Evolutionary conservation across 1,140 invertebrate species (phyloP).

Genomic region (Leptopilina boulardi): DNA sequence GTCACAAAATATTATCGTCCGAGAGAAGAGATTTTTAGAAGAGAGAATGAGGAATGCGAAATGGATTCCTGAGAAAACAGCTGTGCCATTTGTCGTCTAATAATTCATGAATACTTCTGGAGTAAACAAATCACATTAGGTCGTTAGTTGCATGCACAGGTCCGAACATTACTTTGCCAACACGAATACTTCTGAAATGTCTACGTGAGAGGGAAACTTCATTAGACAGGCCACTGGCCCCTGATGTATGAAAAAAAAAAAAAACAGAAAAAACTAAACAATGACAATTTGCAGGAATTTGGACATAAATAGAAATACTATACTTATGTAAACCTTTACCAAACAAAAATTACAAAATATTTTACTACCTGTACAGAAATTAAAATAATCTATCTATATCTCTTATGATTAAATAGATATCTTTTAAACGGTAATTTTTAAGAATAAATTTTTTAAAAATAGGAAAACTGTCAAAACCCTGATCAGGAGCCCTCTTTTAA

Average conservation of each 20-base stretch:
- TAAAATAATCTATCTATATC: too few relatives aligned
- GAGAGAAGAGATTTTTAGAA: slow-evolving; percentile 14
- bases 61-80: slow-evolving; percentile 10
- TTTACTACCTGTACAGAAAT: too few relatives aligned
- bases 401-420: too few relatives aligned
- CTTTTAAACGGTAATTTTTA: too few relatives aligned
- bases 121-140: slow-evolving; percentile 45
- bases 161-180: not conserved
- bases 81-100: slow-evolving; percentile 25
- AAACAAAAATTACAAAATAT: too few relatives aligned
- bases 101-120: slow-evolving; percentile 44
- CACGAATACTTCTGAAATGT: not conserved
- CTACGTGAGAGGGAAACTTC: not conserved
- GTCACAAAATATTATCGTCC: not conserved
- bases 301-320: too few relatives aligned
- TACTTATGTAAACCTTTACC: too few relatives aligned
- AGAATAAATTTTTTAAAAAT: too few relatives aligned
- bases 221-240: slow-evolving; percentile 1
- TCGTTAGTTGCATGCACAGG: slow-evolving; percentile 2
- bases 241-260: not conserved
- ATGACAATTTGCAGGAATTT: not conserved
- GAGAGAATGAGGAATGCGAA: slow-evolving; percentile 2
- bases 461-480: too few relatives aligned
- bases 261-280: too few relatives aligned
- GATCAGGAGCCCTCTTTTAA: too few relatives aligned